Evolutionary conservation across 2,888 invertebrate species (phyloP), one percentile per base, ranked within the genome.

Genomic region (Itoplectis maculator): DNA sequence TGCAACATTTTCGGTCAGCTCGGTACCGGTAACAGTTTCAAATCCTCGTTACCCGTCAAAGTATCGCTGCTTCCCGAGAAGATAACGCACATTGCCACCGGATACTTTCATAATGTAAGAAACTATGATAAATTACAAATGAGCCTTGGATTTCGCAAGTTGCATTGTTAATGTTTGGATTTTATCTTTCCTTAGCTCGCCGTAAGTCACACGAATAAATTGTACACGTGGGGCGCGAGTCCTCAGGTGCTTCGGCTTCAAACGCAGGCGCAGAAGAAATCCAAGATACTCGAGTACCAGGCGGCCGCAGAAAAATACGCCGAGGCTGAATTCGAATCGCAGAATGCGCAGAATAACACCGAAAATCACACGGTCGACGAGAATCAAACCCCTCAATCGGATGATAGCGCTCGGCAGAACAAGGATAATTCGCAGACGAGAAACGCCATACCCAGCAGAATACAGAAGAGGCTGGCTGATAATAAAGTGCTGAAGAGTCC

Each of bases 1-100:
- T 96, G 96, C 76, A 96, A 96, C 84, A 95, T 95, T 86, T 97
- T 97, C 92, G 97, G 97, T 0, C 97, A 97, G 92, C 93, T 97
- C 35, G 97, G 96, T 56, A 93, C 92, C 61, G 94, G 94, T 1
- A 92, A 92, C 20, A 92, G 94, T 7, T 93, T 94, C 76, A 96
- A 96, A 92, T 87, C 94, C 85, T 94, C 95, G 0, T 93, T 93
- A 88, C 96, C 97, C 0, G 88, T 94, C 15, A 94, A 93, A 90
- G 93, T 95, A 42, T 91, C 93, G 42, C 88, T 94, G n/a, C 90
- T 95, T 81, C 93, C 94, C 29, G 94, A 95, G 84, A 94, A 93
- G 85, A 94, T 95, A 56, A 91, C 91, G 6, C 89, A 93, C 40
- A 93, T 96, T 79, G 93, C 95, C 11, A 95, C 96, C 65, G 95